Base-by-base conservation (phyloP, 2,888 invertebrate species). In the Tenthredo scrophulariae region DNA sequence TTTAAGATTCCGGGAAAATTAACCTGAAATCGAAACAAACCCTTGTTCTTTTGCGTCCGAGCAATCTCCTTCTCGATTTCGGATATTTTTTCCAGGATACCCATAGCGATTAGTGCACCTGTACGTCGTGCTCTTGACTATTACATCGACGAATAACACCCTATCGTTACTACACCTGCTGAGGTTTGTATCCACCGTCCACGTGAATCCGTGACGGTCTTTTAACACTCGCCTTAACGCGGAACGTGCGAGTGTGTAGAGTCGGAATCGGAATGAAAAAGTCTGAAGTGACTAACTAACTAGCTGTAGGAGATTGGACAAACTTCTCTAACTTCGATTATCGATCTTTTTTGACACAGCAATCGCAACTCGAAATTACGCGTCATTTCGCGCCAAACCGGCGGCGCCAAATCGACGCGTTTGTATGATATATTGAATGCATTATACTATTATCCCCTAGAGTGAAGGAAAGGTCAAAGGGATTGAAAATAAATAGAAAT, bases 31-130 rank as follows among this genome's bases (percentile, higher is more conserved):
- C 22, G 33, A 67, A 33, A 87, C 87, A 54, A 88, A 98, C 99
- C 99, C 97, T 99, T 99, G 94, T 99, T 99, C 94, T 99, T 99
- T 93, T 99, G 99, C 26, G 99, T 99, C 89, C 99, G 95, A 22
- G 98, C 97, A 88, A 99, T 99, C 96, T 99, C 99, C 92, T 97
- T 97, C 93, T 99, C 99, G 88, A 99, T 99, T 95, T 99, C 99
- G 6, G 98, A 97, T 94, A 99, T 99, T 95, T 99, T 99, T 92
- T 99, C 99, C 88, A 99, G 94, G 93, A 99, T 99, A 90, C 99
- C 99, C 99, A 99, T 99, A 26, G 50, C 40, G 40, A 43, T n/a
- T 62, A 33, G 37, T 58, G 22, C 10, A 37, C 80, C 37, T 80
- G 22, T 29, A 54, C 77, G 2, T 77, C 33, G 7, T 7, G 13